Conservation (phyloP, 1,140 invertebrate genomes). For the Brachionus sp. region DNA sequence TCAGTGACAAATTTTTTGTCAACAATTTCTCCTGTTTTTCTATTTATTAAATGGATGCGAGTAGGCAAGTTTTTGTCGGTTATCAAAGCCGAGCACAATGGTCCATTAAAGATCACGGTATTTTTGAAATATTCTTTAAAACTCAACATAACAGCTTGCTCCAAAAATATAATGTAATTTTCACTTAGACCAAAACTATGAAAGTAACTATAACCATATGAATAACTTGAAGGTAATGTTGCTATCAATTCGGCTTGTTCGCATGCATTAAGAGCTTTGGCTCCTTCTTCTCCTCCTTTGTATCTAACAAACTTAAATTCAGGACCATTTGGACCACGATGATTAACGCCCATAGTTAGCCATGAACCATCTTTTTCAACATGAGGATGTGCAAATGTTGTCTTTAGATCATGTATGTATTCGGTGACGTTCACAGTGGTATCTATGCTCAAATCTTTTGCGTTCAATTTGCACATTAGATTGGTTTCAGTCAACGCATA, state of each 20-base stretch:
- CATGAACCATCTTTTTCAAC: conserved; percentile 71
- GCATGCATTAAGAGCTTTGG: not conserved
- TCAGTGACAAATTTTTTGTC: conserved; percentile 64
- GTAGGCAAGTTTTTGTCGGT: conserved; percentile 58
- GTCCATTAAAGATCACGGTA: conserved; percentile 57
- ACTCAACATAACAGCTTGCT: conserved; percentile 67
- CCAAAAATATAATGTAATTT: conserved; percentile 38
- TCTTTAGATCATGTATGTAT: conserved; percentile 47
- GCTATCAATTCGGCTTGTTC: conserved; percentile 31
- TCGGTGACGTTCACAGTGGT: conserved; percentile 60
- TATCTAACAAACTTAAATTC: conserved; percentile 41
- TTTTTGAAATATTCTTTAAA: conserved; percentile 62
- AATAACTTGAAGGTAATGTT: conserved; percentile 14
- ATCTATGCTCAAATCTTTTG: conserved; percentile 66
- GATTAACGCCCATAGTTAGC: conserved; percentile 67
- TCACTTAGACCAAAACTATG: conserved; percentile 33
- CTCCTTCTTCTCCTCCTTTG: not conserved
- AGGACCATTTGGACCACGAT: not conserved
- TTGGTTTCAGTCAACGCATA: conserved; percentile 77
- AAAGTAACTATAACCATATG: conserved; percentile 1
- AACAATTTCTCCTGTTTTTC: conserved; percentile 64
- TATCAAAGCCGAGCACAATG: conserved; percentile 60
- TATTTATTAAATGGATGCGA: conserved; percentile 59
- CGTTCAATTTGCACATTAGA: conserved; percentile 73
- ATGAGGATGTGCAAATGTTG: conserved; percentile 66